Conservation (phyloP, 2,113 vertebrate species). For the Oncorhynchus gorbuscha region DNA sequence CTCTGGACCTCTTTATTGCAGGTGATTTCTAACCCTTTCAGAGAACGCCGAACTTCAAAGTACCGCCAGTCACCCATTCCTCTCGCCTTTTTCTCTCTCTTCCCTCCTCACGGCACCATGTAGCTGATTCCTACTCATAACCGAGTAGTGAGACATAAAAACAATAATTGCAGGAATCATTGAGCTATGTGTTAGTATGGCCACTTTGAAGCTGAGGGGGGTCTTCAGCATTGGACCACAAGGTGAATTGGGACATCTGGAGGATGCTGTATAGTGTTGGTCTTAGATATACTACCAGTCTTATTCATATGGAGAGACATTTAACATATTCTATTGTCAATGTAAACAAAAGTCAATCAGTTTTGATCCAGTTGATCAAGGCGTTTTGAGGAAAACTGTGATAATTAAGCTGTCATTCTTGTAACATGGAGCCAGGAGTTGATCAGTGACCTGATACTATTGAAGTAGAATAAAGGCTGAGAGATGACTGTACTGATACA, state of each 20-base stretch:
- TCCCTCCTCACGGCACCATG: slow-evolving; percentile 27
- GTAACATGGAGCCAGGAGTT: background rate
- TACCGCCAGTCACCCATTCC: slow-evolving; percentile 31
- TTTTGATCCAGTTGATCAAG: too few relatives aligned
- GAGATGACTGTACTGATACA: background rate
- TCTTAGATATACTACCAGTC: too few relatives aligned
- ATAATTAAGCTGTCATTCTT: too few relatives aligned
- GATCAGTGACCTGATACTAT: background rate
- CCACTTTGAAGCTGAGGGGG: background rate
- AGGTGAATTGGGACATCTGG: too few relatives aligned
- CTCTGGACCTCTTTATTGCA: slow-evolving; percentile 62
- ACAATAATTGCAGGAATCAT: background rate
- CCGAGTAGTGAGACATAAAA: background rate
- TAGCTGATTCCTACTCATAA: background rate
- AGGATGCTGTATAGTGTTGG: too few relatives aligned
- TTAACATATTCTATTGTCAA: too few relatives aligned
- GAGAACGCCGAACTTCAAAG: slow-evolving; percentile 59
- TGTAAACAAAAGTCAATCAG: too few relatives aligned
- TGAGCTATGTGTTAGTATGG: background rate
- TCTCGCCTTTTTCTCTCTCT: slow-evolving; percentile 22
- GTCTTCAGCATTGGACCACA: background rate
- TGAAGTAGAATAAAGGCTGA: background rate
- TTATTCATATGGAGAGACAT: too few relatives aligned
- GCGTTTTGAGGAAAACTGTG: too few relatives aligned
- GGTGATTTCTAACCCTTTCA: slow-evolving; percentile 62